Conservation (phyloP, 1,140 invertebrate genomes). For the Lasaia peninsularis region DNA sequence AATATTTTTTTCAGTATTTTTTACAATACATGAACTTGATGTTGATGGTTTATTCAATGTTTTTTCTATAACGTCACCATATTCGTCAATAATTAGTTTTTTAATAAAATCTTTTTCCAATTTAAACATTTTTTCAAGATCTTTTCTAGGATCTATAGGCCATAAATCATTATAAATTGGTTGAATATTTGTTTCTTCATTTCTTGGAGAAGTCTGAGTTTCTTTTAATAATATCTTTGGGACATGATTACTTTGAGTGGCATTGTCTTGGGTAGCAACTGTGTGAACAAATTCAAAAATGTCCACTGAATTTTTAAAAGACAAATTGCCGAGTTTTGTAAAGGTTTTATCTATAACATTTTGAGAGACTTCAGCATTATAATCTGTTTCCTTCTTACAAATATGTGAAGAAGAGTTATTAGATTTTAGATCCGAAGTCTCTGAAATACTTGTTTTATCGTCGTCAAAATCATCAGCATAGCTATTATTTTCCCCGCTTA, state of each 20-base stretch:
- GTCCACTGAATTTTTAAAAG: constrained; percentile 64
- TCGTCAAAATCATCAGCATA: constrained; percentile 73
- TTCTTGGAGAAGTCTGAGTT: constrained; percentile 68
- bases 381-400: constrained; percentile 6
- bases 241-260: constrained; percentile 53
- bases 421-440: constrained; percentile 17
- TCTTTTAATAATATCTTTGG: constrained; percentile 58
- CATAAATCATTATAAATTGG: constrained; percentile 61
- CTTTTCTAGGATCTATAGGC: constrained; percentile 46
- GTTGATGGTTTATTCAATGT: constrained; percentile 57
- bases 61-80: constrained; percentile 53
- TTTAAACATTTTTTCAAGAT: constrained; percentile 53
- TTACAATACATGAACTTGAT: constrained; percentile 33
- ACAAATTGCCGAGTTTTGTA: constrained; percentile 50
- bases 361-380: constrained; percentile 15
- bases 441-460: constrained; percentile 45
- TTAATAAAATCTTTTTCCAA: constrained; percentile 69
- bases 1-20: constrained; percentile 38
- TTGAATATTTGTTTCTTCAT: constrained; percentile 44
- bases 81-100: constrained; percentile 62
- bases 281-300: constrained; percentile 67
- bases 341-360: constrained; percentile 29
- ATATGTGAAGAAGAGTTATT: not conserved
- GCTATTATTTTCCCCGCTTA: constrained; percentile 29
- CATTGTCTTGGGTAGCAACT: constrained; percentile 61